Evolutionary conservation across 1,140 invertebrate species (phyloP), one percentile per base, ranked within the genome.

Genomic region (Xylocopa sonorina): DNA sequence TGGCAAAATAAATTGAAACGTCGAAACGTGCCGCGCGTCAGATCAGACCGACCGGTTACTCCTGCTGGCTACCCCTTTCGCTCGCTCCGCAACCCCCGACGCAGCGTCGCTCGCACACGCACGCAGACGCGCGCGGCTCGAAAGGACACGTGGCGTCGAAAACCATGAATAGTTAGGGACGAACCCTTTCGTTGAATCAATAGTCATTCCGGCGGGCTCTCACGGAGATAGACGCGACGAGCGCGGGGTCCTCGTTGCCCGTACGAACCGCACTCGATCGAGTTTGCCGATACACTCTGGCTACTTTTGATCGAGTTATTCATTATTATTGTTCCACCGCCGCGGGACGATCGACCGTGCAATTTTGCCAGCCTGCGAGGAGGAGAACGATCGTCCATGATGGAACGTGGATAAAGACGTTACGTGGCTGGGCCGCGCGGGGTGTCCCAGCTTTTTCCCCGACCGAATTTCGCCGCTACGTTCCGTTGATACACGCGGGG

Each of bases 141-240:
- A 76, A 87, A 82, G 71, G 86, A 85, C 86, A 87, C 86, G 85
- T 87, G 85, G 79, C 86, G 83, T 74, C 76, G 80, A 87, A 87
- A 66, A 82, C 77, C 81, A 80, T 87, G 86, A 87, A 87, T 84
- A 86, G 86, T 74, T 48, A 80, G 85, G 80, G 86, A 82, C 60
- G 76, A 87, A 82, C 76, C 86, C 86, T 57, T 80, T 82, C 53
- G 76, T 32, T 71, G 77, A 87, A 87, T 87, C 86, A 84, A 87
- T 87, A 87, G 71, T 85, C 82, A 85, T 84, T 82, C 80, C 58
- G 69, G 41, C 66, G 38, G 46, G 67, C 60, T 87, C 85, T 82
- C 85, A 84, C 72, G 73, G 62, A 71, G 57, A 29, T 78, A 69
- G 48, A 74, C 50, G 58, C 68, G 24, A 60, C 67, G n/a, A n/a